Percentiles rank a stretch among this genome's conserved stretches.
These are phyloP conservation scores for Entelurus aequoreus DNA, from an alignment of 2,113 vertebrate genomes.

Conservation along the genomic window DNA sequence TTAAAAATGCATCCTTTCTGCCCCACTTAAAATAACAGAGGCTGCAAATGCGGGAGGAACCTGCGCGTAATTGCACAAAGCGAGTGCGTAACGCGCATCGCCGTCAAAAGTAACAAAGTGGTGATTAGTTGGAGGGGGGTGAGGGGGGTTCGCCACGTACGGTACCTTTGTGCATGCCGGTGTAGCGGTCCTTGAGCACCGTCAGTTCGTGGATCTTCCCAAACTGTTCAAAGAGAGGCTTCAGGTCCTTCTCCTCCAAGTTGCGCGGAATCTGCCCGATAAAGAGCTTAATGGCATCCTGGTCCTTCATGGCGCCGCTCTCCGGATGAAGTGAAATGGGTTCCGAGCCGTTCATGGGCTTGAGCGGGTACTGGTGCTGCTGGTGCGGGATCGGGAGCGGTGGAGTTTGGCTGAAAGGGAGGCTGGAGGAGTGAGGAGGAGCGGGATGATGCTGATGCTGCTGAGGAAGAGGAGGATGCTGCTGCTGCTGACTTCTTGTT, in stretches of 20 bases:
- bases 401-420: constrained; percentile 73
- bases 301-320: constrained; percentile 91
- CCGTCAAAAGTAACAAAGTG: not conserved
- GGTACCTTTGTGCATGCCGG: constrained; percentile 98
- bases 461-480: constrained; percentile 55
- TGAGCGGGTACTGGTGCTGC: constrained; percentile 81
- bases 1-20: constrained; percentile 70
- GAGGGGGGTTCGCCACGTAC: constrained; percentile 12
- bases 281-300: constrained; percentile 98
- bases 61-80: constrained; percentile 1
- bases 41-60: not conserved
- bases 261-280: constrained; percentile 97
- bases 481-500: constrained; percentile 82
- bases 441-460: constrained; percentile 67
- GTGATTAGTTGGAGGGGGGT: too few species aligned
- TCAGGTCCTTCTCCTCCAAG: constrained; percentile 95
- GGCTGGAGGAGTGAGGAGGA: constrained; percentile 70
- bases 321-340: constrained; percentile 85
- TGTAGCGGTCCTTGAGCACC: constrained; percentile 96
- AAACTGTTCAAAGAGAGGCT: constrained; percentile 96
- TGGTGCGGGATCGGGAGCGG: constrained; percentile 67
- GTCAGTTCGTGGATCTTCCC: constrained; percentile 98
- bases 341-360: constrained; percentile 94
- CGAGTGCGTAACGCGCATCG: not conserved
- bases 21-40: constrained; percentile 52